phyloP scores from a whole-genome alignment of 23 tunicate genomes.

The Ascidia mentula region DNA sequence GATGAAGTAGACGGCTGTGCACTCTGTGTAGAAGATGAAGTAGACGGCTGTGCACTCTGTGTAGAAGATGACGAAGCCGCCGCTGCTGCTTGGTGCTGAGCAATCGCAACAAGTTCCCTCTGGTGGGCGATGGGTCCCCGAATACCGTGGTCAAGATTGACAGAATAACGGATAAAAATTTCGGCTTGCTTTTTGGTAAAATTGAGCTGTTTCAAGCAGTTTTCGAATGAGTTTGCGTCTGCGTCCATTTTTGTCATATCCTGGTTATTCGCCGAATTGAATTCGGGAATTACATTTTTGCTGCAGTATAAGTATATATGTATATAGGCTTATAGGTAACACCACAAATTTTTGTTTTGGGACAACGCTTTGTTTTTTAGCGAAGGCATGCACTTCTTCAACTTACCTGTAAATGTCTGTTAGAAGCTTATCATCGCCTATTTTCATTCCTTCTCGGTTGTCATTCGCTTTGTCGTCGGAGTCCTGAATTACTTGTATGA shows the following conservation, averaged over 20 bases:
- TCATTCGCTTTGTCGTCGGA: constrained; percentile 44
- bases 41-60: not conserved
- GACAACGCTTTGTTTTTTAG: too few species aligned
- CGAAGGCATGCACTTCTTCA: too few species aligned
- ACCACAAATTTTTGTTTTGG: too few species aligned
- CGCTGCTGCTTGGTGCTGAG: not conserved
- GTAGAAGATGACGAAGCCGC: not conserved
- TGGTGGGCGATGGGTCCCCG: constrained; percentile 46
- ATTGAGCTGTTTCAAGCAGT: constrained; percentile 8
- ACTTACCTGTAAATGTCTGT: constrained; percentile 70
- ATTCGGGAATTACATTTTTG: not conserved
- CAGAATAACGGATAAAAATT: constrained; percentile 27
- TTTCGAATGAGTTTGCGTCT: constrained; percentile 51
- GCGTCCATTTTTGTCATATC: constrained; percentile 23
- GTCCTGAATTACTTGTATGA: constrained; percentile 63
- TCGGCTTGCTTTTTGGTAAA: constrained; percentile 14
- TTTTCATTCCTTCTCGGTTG: constrained; percentile 20
- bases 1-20: not conserved
- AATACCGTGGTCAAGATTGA: constrained; percentile 59
- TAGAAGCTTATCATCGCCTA: constrained; percentile 35
- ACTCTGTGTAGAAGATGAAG: too few species aligned
- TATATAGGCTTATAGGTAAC: too few species aligned
- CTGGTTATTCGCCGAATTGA: not conserved
- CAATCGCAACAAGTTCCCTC: constrained; percentile 25
- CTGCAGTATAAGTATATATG: too few species aligned